Base-by-base conservation (phyloP, 2,888 invertebrate species). In the Zonitis immaculata region DNA sequence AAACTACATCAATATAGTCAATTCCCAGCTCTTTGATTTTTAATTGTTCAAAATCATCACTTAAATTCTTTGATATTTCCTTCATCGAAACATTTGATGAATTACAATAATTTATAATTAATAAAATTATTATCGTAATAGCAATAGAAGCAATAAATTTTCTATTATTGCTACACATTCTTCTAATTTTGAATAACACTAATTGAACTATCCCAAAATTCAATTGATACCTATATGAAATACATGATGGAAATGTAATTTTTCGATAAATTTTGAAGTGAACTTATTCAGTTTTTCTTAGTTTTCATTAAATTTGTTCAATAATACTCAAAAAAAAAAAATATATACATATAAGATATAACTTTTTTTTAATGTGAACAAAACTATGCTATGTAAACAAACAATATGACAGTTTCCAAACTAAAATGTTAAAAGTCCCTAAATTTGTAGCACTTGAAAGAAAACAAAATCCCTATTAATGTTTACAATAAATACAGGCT, bases 1-100 rank as follows among this genome's bases (percentile, higher is more conserved):
- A 30, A 43, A 57, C 59, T 69, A 75, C 75, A 63, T 70, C 62
- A 60, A 73, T 68, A 46, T 70, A 69, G 30, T 68, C 63, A 48
- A 72, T 65, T 25, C 73, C 72, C 44, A 76, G 54, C 58, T 76
- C 75, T 56, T 73, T 71, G 60, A 68, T 68, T 57, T 69, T 72
- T 30, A 72, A 61, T 16, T 58, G 60, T 35, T 61, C 66, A 32
- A 76, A 63, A 58, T 71, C 71, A 12, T 64, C 52, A 51, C 66
- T 64, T 30, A 75, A 61, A 51, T 71, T 66, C 44, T 49, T 62
- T 22, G 66, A 59, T 51, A 68, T 57, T 52, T 60, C 56, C 52
- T 59, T 64, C 49, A 68, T 63, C 26, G 47, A 54, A 27, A 47
- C 44, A 47, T 54, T 45, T 44, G 43, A 50, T 11, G 18, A 39